Evolutionary conservation across 2,113 vertebrate species (phyloP).

Genomic region (Sinocyclocheilus rhinocerous): DNA sequence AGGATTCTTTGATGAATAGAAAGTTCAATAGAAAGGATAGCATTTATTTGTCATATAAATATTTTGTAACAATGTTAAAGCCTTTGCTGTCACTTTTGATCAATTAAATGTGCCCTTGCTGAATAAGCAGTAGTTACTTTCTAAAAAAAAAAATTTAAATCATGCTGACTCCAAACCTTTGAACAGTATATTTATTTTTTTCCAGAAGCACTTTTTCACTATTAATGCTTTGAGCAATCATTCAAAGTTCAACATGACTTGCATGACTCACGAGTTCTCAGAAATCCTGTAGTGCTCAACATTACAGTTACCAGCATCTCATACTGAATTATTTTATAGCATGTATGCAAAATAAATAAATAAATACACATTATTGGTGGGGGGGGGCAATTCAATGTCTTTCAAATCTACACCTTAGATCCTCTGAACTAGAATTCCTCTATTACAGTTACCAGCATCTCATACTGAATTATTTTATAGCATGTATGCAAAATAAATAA

Average conservation of each 20-base stretch:
- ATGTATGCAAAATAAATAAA: background rate
- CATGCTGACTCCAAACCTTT: background rate
- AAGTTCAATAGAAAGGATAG: no score
- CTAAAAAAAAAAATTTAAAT: background rate
- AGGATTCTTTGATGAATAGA: no score
- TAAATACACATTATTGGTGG: background rate
- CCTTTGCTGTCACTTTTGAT: background rate
- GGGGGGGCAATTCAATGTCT: background rate
- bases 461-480: background rate
- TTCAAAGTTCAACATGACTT: background rate
- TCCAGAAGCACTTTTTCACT: background rate
- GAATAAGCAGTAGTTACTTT: no score
- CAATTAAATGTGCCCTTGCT: background rate
- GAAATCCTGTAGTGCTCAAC: background rate
- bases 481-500: background rate
- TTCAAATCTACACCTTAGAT: background rate
- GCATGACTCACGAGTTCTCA: background rate
- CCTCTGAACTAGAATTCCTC: background rate
- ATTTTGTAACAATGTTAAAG: background rate
- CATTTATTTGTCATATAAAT: background rate
- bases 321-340: background rate
- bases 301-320: background rate
- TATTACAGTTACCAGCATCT: background rate
- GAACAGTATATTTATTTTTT: background rate
- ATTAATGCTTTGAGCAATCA: slow-evolving; percentile 7